Percentiles rank a stretch among this genome's conserved stretches.
Evolutionary conservation across 2,797 vertebrate genomes (phyloP).

Genomic region (Rhincodon typus): DNA sequence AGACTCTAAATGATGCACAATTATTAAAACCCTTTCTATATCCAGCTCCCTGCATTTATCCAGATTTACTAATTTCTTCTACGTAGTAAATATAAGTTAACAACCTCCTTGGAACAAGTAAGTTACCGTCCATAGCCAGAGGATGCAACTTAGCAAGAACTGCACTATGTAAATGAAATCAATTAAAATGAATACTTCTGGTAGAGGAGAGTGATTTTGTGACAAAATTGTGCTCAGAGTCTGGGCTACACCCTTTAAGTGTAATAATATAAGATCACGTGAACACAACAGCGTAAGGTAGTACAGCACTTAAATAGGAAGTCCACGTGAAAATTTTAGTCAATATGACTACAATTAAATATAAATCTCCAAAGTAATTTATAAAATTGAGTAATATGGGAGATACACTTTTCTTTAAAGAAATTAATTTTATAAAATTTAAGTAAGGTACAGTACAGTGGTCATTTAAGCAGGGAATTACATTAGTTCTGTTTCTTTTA

Average conservation of each 20-base stretch:
- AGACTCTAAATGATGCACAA: conserved; percentile 38
- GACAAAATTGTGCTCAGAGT: neutral
- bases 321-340: conserved; percentile 53
- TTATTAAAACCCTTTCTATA: neutral
- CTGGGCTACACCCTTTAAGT: neutral
- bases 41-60: neutral
- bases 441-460: conserved; percentile 51
- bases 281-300: conserved; percentile 46
- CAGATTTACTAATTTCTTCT: neutral
- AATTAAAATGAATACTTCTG: neutral
- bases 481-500: conserved; percentile 39
- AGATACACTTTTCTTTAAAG: conserved; percentile 51
- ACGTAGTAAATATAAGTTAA: neutral
- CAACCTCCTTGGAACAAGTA: neutral
- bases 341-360: conserved; percentile 66
- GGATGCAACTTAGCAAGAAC: neutral
- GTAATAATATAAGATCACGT: conserved; percentile 45
- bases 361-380: conserved; percentile 59
- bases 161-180: neutral
- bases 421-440: conserved; percentile 48
- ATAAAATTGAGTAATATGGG: conserved; percentile 53
- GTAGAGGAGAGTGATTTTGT: neutral
- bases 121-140: neutral
- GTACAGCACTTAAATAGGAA: conserved; percentile 52
- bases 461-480: conserved; percentile 44